A percentile compares a stretch with the other conserved stretches of the same genome.
These are phyloP conservation scores for Megalops atlanticus DNA, from an alignment of 2,113 vertebrate genomes.

Conservation along the genomic window DNA sequence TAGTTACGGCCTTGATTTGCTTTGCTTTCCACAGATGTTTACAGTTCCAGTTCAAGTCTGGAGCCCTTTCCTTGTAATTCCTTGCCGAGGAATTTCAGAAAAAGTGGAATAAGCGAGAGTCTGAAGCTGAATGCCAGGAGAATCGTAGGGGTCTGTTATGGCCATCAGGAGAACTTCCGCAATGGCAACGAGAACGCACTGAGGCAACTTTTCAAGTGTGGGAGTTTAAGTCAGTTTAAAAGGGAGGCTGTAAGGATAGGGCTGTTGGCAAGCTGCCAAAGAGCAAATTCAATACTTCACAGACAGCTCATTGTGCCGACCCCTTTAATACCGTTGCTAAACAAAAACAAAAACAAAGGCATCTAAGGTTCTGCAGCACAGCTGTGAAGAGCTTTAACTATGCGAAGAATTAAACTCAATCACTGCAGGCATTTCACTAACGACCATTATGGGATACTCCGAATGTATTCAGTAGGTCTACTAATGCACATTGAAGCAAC, in stretches of 20 bases:
- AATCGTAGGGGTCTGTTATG: background rate
- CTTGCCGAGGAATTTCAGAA: background rate
- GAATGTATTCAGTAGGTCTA: constrained; percentile 26
- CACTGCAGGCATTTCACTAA: background rate
- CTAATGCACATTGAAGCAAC: background rate
- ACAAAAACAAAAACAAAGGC: constrained; percentile 62
- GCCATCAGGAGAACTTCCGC: background rate
- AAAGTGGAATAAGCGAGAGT: background rate
- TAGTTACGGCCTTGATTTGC: background rate
- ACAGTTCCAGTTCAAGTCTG: background rate
- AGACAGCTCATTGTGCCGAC: constrained; percentile 73
- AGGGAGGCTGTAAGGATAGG: background rate
- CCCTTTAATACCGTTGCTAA: constrained; percentile 51
- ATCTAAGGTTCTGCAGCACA: constrained; percentile 61
- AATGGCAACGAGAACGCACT: background rate
- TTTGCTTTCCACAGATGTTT: background rate
- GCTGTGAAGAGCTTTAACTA: constrained; percentile 58
- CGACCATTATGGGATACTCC: constrained; percentile 36
- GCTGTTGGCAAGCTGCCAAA: constrained; percentile 71
- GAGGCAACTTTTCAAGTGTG: background rate
- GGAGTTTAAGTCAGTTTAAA: background rate
- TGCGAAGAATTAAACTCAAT: constrained; percentile 39
- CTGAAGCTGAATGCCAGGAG: background rate
- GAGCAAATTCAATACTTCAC: constrained; percentile 72
- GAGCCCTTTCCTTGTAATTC: background rate